These are phyloP conservation scores for Leguminivora glycinivorella DNA, from an alignment of 1,140 invertebrate species.

Conservation along the genomic window DNA sequence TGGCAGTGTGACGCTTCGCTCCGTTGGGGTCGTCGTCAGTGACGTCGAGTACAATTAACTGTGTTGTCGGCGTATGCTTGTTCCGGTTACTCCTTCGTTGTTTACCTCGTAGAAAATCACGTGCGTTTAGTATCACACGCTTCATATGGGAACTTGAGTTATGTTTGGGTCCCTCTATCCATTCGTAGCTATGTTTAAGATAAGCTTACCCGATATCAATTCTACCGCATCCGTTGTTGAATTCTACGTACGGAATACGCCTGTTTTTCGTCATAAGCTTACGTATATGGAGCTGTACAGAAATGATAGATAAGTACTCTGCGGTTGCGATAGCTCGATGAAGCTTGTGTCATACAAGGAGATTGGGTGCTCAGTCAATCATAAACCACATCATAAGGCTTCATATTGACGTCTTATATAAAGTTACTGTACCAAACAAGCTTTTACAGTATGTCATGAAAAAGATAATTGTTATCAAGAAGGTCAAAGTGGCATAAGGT, in stretches of 20 bases:
- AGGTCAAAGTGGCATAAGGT: slow-evolving; percentile 48
- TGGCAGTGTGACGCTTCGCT: slow-evolving; percentile 22
- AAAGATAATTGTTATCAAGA: slow-evolving; percentile 26
- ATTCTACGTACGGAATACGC: slow-evolving; percentile 2
- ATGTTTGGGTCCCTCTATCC: not conserved
- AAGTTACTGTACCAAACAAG: not conserved
- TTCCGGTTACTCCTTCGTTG: slow-evolving; percentile 46
- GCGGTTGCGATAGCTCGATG: slow-evolving; percentile 49
- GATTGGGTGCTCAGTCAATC: slow-evolving; percentile 14
- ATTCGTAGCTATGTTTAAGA: not conserved
- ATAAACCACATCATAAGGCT: slow-evolving; percentile 19
- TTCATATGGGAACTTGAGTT: slow-evolving; percentile 24
- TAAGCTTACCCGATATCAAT: slow-evolving; percentile 20
- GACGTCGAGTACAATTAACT: slow-evolving; percentile 61
- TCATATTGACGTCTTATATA: not conserved
- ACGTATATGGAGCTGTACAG: slow-evolving; percentile 53
- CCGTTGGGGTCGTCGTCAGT: slow-evolving; percentile 34
- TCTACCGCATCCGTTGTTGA: slow-evolving; percentile 11
- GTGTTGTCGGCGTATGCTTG: slow-evolving; percentile 50
- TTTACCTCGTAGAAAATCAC: slow-evolving; percentile 47
- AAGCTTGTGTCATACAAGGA: slow-evolving; percentile 35
- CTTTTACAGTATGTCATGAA: not conserved
- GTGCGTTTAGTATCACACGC: slow-evolving; percentile 38
- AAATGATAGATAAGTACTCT: slow-evolving; percentile 52
- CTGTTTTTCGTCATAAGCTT: slow-evolving; percentile 44